These are phyloP conservation scores for Ovibos moschatus DNA, from an alignment of 2,113 vertebrate species.

Conservation along the genomic window DNA sequence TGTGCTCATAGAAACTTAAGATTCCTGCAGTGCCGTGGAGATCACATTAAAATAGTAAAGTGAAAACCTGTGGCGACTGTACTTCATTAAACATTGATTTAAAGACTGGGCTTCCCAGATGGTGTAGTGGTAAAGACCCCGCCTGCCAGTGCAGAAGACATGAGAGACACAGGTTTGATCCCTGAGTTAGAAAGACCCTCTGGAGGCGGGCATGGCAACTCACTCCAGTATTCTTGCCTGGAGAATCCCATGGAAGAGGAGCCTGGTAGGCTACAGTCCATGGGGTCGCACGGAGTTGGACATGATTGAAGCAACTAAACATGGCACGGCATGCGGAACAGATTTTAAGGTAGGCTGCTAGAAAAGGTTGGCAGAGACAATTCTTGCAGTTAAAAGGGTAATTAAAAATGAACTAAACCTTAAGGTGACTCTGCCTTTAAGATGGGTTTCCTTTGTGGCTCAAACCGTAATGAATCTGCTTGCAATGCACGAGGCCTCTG, in stretches of 20 bases:
- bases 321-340: neutral
- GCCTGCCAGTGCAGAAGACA: neutral
- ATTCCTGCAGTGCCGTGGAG: slow-evolving; percentile 61
- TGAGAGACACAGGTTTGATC: neutral
- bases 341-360: slow-evolving; percentile 37
- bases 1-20: slow-evolving; percentile 56
- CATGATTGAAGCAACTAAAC: neutral
- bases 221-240: neutral
- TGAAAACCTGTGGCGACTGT: slow-evolving; percentile 51
- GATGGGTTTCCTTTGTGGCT: neutral
- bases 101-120: slow-evolving; percentile 27
- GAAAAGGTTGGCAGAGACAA: slow-evolving; percentile 28
- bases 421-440: neutral
- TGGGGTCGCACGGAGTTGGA: accelerated
- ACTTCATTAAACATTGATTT: slow-evolving; percentile 67
- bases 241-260: neutral
- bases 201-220: neutral
- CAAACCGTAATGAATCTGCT: neutral
- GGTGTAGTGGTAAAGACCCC: neutral
- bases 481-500: neutral
- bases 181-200: neutral
- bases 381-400: slow-evolving; percentile 36
- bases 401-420: neutral
- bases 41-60: slow-evolving; percentile 62
- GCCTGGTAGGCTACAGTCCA: neutral